These are phyloP conservation scores for Petaurus breviceps DNA, from an alignment of 2,113 vertebrate species.

Conservation along the genomic window DNA sequence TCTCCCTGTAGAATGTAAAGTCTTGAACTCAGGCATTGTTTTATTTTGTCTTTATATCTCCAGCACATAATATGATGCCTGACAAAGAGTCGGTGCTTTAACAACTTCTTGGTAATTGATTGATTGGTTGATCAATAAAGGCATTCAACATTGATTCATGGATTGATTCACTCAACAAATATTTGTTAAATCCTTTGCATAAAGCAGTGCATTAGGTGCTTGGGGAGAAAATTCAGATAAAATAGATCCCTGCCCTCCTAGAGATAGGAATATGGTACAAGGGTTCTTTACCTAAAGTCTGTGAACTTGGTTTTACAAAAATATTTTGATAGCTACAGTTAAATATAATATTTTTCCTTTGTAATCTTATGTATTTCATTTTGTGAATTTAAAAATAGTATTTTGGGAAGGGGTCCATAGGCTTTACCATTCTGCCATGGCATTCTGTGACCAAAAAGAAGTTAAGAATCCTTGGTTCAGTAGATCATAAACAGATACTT, in stretches of 20 bases:
- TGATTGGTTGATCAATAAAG: neutral
- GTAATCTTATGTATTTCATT: neutral
- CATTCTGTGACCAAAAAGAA: neutral
- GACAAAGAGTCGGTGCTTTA: neutral
- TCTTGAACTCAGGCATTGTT: neutral
- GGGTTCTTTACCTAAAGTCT: neutral
- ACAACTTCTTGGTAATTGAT: neutral
- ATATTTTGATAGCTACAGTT: neutral
- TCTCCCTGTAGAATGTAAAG: neutral
- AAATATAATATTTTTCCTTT: neutral
- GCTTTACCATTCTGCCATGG: neutral
- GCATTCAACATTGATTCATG: neutral
- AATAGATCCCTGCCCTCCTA: neutral
- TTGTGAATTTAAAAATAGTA: neutral
- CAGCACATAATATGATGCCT: neutral
- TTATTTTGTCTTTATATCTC: neutral
- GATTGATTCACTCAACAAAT: neutral
- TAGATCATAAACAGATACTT: neutral
- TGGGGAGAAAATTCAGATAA: neutral
- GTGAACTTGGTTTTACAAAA: neutral
- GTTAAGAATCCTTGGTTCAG: neutral
- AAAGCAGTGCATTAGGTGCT: neutral
- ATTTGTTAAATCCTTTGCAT: neutral
- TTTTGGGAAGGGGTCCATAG: neutral
- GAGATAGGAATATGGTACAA: neutral